phyloP scores from a whole-genome alignment of 2,888 invertebrate genomes.

The Caenorhabditis parvicauda region DNA sequence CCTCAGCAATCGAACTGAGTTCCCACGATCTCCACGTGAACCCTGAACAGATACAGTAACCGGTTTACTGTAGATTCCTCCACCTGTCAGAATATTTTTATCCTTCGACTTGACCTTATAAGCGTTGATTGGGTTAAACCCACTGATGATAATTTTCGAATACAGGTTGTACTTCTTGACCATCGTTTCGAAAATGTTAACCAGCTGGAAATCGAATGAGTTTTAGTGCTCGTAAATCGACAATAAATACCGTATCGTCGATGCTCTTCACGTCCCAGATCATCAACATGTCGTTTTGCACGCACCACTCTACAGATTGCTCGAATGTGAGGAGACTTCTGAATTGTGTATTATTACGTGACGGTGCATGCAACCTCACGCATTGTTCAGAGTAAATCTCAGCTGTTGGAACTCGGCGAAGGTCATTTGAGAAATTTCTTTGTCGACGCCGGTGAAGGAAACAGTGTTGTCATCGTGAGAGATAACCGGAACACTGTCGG shows the following conservation, averaged over 20 bases:
- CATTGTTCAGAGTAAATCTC: conserved; percentile 12
- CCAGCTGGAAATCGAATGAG: too few species aligned
- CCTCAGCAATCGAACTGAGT: too few species aligned
- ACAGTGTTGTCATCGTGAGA: conserved; percentile 22
- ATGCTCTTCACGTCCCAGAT: conserved; percentile 30
- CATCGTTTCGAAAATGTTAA: conserved; percentile 16
- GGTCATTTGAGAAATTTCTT: conserved; percentile 22
- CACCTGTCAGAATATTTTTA: conserved; percentile 16
- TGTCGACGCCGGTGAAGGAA: conserved; percentile 18
- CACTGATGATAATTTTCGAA: conserved; percentile 17
- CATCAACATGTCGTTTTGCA: conserved; percentile 19
- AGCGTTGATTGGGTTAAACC: conserved; percentile 21
- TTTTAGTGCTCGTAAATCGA: too few species aligned
- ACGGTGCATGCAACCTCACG: too few species aligned
- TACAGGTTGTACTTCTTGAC: conserved; percentile 24
- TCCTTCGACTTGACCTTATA: conserved; percentile 23
- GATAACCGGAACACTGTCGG: conserved; percentile 21
- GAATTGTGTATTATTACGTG: too few species aligned
- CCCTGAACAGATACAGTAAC: not conserved
- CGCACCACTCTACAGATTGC: conserved; percentile 21
- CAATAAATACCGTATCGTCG: conserved; percentile 16
- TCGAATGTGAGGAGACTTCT: conserved; percentile 21
- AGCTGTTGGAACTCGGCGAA: conserved; percentile 19
- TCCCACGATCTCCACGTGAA: too few species aligned
- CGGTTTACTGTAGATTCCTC: too few species aligned